Percentiles rank a stretch among this genome's conserved stretches.
Conservation (phyloP, 64 coral and sea anemone genomes). For the Porites australiensis region DNA sequence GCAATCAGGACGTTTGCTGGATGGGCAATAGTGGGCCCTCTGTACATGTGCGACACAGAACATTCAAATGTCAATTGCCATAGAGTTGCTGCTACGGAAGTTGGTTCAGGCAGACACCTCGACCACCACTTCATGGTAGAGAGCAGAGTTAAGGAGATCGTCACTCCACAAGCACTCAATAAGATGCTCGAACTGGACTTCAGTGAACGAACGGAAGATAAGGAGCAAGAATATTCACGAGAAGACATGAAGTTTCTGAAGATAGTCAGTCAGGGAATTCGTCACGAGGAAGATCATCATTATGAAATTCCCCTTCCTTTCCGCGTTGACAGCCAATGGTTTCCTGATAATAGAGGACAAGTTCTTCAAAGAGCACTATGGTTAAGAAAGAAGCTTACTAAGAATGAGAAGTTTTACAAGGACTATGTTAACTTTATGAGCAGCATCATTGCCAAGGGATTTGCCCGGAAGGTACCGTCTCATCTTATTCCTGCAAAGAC, state of each 20-base stretch:
- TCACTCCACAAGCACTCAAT: slow-evolving; percentile 56
- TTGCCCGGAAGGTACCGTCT: background rate
- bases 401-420: too few relatives aligned
- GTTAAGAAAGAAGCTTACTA: too few relatives aligned
- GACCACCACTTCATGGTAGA: slow-evolving; percentile 27
- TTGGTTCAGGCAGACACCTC: background rate
- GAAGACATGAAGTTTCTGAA: slow-evolving; percentile 8
- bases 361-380: too few relatives aligned
- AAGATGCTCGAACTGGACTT: slow-evolving; percentile 67
- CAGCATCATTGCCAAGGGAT: background rate
- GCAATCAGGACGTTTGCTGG: slow-evolving; percentile 52
- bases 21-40: slow-evolving; percentile 44
- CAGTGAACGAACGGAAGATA: slow-evolving; percentile 7
- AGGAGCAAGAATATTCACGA: slow-evolving; percentile 13
- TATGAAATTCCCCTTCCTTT: slow-evolving; percentile 46
- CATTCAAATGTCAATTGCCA: background rate
- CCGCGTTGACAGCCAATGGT: background rate
- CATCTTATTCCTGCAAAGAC: background rate
- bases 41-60: background rate
- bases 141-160: slow-evolving; percentile 41
- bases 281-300: background rate
- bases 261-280: slow-evolving; percentile 20
- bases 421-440: too few relatives aligned
- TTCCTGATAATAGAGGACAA: slow-evolving; percentile 22
- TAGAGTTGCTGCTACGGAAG: slow-evolving; percentile 40